Evolutionary conservation across 2,113 vertebrate genomes (phyloP), one percentile per base, ranked within the genome.

Genomic region (Megaceryle torquata): DNA sequence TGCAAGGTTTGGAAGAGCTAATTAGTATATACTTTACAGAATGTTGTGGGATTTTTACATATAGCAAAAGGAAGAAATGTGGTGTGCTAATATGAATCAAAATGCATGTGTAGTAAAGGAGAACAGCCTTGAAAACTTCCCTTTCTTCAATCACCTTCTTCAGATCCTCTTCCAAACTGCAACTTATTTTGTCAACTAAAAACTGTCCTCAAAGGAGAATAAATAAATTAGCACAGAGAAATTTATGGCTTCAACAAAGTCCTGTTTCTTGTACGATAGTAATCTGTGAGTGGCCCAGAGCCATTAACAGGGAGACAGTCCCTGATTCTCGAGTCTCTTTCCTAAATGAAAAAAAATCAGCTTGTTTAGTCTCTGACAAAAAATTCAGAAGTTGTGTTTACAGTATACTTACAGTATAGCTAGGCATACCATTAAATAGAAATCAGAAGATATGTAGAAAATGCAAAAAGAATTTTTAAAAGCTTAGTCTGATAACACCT

Each of bases 281-380:
- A 91, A 41, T 56, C 53, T 78, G 31, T 81, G 83, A 91, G 77
- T 90, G 88, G 67, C 43, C 69, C 46, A 84, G 91, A 91, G 37
- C 64, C 43, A 71, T 25, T 76, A 78, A 39, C 44, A 92, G 35
- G 35, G 35, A 68, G 89, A 57, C 28, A 70, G 18, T 72, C 33
- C 31, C 69, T 94, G 54, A 82, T 93, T 83, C 71, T 97, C 74
- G 26, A 44, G 3, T 76, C 96, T 68, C 46, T 84, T 91, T 89
- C 51, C 56, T 54, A 91, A 94, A 65, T 16, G 33, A 70, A 6
- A 46, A 56, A 53, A 94, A 77, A 44, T 57, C 33, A 51, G 9
- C 29, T 70, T 76, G 21, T 3, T 89, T 46, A 92, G 29, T 17
- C 51, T 63, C 57, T 91, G 41, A 76, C 59, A 95, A 86, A 70